These are phyloP conservation scores for Andricus grossulariae DNA, from an alignment of 1,140 invertebrate genomes.

Conservation along the genomic window DNA sequence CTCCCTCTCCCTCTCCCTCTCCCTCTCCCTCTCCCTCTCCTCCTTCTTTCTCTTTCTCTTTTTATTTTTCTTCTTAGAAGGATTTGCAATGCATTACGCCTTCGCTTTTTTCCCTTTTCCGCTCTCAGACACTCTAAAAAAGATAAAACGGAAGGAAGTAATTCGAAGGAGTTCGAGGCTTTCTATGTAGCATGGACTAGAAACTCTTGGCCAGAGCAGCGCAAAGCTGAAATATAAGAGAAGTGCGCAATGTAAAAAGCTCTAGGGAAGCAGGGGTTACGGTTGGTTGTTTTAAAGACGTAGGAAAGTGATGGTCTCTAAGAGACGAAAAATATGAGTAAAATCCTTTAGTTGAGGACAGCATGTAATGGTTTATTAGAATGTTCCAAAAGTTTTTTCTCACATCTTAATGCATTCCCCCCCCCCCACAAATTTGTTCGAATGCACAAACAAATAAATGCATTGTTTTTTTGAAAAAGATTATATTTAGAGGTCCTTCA, in stretches of 20 bases:
- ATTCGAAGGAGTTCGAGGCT: conserved; percentile 64
- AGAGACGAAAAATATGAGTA: conserved; percentile 36
- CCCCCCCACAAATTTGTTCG: no score
- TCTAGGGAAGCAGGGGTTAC: conserved; percentile 54
- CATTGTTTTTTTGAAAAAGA: no score
- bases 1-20: no score
- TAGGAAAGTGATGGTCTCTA: conserved; percentile 54
- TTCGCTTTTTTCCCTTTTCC: conserved; percentile 26
- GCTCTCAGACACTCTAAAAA: conserved; percentile 21
- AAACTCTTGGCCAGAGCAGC: conserved; percentile 62
- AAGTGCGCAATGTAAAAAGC: conserved; percentile 62
- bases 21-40: no score
- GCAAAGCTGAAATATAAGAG: conserved; percentile 61
- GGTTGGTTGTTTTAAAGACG: conserved; percentile 61
- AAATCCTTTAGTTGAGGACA: not conserved
- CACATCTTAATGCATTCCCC: no score
- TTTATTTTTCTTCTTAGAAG: conserved; percentile 23
- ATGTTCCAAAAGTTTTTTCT: not conserved
- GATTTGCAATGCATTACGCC: conserved; percentile 20
- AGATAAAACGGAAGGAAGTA: conserved; percentile 47
- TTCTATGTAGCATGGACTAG: conserved; percentile 60
- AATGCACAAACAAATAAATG: no score
- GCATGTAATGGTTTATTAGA: not conserved
- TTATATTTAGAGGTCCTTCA: no score
- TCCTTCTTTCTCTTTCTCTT: not conserved